Evolutionary conservation across 1,140 invertebrate genomes (phyloP), one percentile per base, ranked within the genome.

Genomic region (Heliothis subflexa): DNA sequence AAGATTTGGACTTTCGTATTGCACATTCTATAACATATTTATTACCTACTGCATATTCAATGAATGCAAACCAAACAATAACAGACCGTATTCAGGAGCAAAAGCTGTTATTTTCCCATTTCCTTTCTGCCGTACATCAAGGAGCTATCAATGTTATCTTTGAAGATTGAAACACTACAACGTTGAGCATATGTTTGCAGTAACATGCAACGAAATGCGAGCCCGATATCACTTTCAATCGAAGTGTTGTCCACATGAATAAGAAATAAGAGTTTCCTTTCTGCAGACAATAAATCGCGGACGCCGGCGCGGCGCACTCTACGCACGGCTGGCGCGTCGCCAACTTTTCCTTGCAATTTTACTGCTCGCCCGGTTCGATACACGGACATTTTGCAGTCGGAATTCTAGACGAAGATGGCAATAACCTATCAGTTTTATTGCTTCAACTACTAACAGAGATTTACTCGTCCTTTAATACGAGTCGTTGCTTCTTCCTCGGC

Each of bases 341-440:
- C 92, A 91, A 90, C 85, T 93, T 92, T 91, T 91, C 90, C 88
- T 85, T 93, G 88, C 90, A 89, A 87, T 89, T 92, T 90, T 91
- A 89, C 86, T 85, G 86, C 81, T 83, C 83, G 59, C 73, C 75
- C 83, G 81, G 83, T 82, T 88, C 86, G 85, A 89, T 88, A 86
- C 86, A 74, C 82, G 84, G 88, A 89, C 87, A 85, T 87, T 91
- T 90, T 84, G 86, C 87, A 89, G 87, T 80, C 85, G 85, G 78
- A 83, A 86, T 88, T 85, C 83, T 87, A 86, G 83, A 86, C 85
- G 85, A 84, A 81, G 83, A 91, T 88, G 85, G 88, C 86, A 91
- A 92, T 93, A 93, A 92, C 89, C 91, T 90, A 92, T 90, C 85
- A 86, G 84, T 81, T 88, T 86, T 88, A 92, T 87, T 83, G 85